Base-by-base conservation (phyloP, 1,140 invertebrate species). In the Apocrypta bakeri region DNA sequence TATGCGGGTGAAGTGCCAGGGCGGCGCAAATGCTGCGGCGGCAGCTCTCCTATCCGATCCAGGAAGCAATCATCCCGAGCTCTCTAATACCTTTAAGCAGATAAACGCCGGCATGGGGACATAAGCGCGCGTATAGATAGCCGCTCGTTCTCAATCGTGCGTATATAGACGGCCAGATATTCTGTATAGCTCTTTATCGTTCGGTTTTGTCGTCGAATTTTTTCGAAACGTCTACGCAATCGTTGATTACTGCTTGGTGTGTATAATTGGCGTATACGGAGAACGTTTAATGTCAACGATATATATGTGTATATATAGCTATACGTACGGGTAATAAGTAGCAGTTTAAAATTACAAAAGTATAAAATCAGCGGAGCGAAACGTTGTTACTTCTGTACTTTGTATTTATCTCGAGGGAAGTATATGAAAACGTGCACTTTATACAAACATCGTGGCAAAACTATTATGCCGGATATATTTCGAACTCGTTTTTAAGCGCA, bases 41-140 rank as follows among this genome's bases (percentile, higher is more conserved):
- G 12, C 71, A 33, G 27, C 81, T 77, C 73, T 77, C 31, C 40
- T 82, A 25, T 71, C 74, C 64, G 64, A 79, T 79, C 76, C 82
- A 79, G 82, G 82, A 74, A 83, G 82, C 76, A 83, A 83, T 83
- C 76, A 83, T 83, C 81, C 56, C 24, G 40, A 12, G 40, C 74
- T 76, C 42, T 61, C 66, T 82, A 77, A 82, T 82, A 82, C 66
- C 81, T 77, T 72, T 72, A 82, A 82, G 66, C 74, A 40, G 66
- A 82, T 82, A 82, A 82, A 77, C 74, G 80, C n/a, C 40, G 33
- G 33, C 8, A 31, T 11, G 68, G 79, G 79, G 56, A 74, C 71
- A 48, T 27, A 17, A 37, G 73, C 64, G 21, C 64, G 21, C 25
- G 33, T 66, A 56, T n/a, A 56, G 48, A 56, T 56, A 56, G 48